Base-by-base conservation (phyloP, 2,113 vertebrate species). In the Meriones unguiculatus region DNA sequence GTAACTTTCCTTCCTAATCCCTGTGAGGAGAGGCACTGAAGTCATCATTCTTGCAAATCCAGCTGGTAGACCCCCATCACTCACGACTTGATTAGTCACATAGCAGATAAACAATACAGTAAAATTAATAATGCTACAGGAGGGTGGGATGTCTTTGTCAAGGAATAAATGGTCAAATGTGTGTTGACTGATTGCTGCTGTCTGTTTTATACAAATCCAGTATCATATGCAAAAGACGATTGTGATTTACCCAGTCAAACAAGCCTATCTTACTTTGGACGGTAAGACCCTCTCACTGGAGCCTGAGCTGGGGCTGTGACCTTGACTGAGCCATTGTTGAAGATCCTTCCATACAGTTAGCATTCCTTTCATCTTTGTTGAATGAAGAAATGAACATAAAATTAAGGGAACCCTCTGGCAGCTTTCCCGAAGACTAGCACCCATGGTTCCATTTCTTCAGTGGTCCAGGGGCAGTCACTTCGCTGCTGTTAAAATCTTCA, bases 81-180 rank as follows among this genome's bases (percentile, higher is more conserved):
- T 64, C n/a, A 17, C 9, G 12, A 87, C n/a, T 85, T 20, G 80
- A 93, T 62, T 76, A 30, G 41, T 59, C 50, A 32, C 38, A 64
- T 52, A 94, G 70, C 24, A 92, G 57, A 89, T 30, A 90, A 97
- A 91, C 35, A 94, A 86, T 32, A 64, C 67, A 95, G 91, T 46
- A 89, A 89, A 94, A 91, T 59, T 41, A 50, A 73, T 78, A 84
- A 72, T n/a, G 38, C 54, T 32, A 72, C 20, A 41, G 69, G 35
- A 90, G 41, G 13, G 28, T 32, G 67, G 80, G 70, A 17, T 46
- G 77, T 86, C 91, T 64, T 67, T 28, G 4, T 77, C 14, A 11
- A 30, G 41, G 59, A 85, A 59, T 93, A 92, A 92, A 70, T 65
- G 88, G 93, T 38, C 82, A 95, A 91, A 67, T 24, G 75, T 32